These are phyloP conservation scores for Trichomycterus rosablanca DNA, from an alignment of 2,113 vertebrate genomes.

Conservation along the genomic window DNA sequence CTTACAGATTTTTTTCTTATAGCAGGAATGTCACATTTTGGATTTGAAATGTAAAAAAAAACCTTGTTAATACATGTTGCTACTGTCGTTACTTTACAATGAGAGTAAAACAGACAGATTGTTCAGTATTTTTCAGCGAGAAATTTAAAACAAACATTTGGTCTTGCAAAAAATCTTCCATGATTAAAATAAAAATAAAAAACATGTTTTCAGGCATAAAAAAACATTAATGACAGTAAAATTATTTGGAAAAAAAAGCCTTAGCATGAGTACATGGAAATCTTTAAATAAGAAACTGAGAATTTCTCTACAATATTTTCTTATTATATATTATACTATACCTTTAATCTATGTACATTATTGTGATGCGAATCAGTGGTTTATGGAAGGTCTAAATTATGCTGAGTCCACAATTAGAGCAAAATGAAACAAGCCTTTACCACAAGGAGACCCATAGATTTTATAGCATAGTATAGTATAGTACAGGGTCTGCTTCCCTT, in stretches of 20 bases:
- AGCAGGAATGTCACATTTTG: too few relatives aligned
- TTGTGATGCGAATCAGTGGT: slow-evolving; percentile 50
- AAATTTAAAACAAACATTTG: slow-evolving; percentile 7
- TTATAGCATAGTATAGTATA: too few relatives aligned
- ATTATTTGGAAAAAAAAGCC: slow-evolving; percentile 62
- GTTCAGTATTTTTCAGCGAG: neutral
- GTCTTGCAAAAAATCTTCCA: slow-evolving; percentile 1
- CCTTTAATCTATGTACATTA: slow-evolving; percentile 70
- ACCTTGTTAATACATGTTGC: too few relatives aligned
- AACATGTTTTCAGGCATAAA: neutral
- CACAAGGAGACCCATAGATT: too few relatives aligned
- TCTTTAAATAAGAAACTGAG: slow-evolving; percentile 32
- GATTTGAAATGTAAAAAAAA: neutral
- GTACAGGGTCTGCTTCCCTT: too few relatives aligned
- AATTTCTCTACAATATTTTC: slow-evolving; percentile 59
- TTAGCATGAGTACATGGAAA: slow-evolving; percentile 49
- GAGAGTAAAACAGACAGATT: neutral
- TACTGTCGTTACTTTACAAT: too few relatives aligned
- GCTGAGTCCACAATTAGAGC: slow-evolving; percentile 4
- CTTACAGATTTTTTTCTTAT: too few relatives aligned
- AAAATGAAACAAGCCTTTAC: too few relatives aligned
- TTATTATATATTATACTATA: slow-evolving; percentile 75
- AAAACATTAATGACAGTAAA: slow-evolving; percentile 47
- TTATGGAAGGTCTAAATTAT: slow-evolving; percentile 36
- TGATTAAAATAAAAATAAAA: slow-evolving; percentile 5